Base-by-base conservation (phyloP, 2,113 vertebrate species). In the Triplophysa rosa region DNA sequence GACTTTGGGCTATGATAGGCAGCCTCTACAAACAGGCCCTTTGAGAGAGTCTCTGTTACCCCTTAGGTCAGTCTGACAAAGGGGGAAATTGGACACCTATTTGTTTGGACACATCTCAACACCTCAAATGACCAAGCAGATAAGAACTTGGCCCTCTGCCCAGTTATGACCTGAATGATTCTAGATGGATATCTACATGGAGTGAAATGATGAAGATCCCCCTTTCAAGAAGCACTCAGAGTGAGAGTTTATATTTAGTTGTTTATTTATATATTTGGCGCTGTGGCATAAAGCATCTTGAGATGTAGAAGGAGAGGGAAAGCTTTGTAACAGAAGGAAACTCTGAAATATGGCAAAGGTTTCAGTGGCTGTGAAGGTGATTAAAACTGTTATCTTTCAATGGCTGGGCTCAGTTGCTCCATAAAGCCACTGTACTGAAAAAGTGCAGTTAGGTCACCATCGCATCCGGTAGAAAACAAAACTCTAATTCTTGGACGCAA, bases 81-180 rank as follows among this genome's bases (percentile, higher is more conserved):
- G 77, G 82, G 78, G 81, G 89, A 84, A 89, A 89, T 81, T 67
- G 33, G 87, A 89, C 78, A 89, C 88, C 54, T 24, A 77, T 77
- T 84, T 89, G 87, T 90, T 90, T 90, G 84, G 84, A 89, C 80
- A 87, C 77, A 80, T 79, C 70, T 80, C 80, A 80, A 75, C 83
- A 86, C 78, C 78, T 88, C 61, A 80, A 78, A 77, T 81, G 82
- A 75, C 81, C 63, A 66, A 72, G 61, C 62, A 73, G 66, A 85
- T 86, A 83, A 85, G 84, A 67, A 42, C 26, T 71, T 62, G 58
- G 75, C 13, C 62, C 69, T 40, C 29, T 42, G 54, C 56, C 61
- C 58, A 73, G 77, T 68, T 79, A 83, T 83, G 70, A 78, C 73
- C 61, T 69, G 24, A 75, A 75, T 74, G 64, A 76, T 65, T 76